Conservation (phyloP, 2,113 vertebrate genomes). For the Chloroceryle aenea region DNA sequence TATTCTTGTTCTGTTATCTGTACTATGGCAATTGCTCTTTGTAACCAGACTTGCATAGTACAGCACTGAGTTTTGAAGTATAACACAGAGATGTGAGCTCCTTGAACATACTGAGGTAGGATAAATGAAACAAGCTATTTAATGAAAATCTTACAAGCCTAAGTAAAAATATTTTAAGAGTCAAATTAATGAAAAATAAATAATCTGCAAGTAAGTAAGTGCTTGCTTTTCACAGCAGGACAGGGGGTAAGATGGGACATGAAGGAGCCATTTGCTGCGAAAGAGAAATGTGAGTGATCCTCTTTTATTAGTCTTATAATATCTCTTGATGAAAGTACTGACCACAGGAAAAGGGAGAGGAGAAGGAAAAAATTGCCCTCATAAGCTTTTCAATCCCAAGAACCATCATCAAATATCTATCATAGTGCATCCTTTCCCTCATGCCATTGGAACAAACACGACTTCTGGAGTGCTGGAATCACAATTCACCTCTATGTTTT, state of each 20-base stretch:
- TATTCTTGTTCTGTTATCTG: not conserved
- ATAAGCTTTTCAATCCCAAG: not conserved
- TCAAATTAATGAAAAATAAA: not conserved
- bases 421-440: not conserved
- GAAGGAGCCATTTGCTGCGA: not conserved
- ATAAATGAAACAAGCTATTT: not conserved
- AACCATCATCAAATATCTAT: not conserved
- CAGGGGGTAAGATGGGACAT: fast-evolving
- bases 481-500: not conserved
- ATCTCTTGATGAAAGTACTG: not conserved
- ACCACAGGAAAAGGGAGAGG: not conserved
- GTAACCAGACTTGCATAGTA: too few relatives aligned
- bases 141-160: not conserved
- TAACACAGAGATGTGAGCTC: not conserved
- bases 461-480: not conserved
- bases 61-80: not conserved
- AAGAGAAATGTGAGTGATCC: not conserved
- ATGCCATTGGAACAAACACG: not conserved
- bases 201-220: not conserved
- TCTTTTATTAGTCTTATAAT: not conserved
- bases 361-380: not conserved
- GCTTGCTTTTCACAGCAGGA: not conserved
- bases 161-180: not conserved
- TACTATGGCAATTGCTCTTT: not conserved
- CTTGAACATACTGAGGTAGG: not conserved